A percentile compares a stretch with the other conserved stretches of the same genome.
Evolutionary conservation across 2,888 invertebrate species (phyloP).

Genomic region (Mactromeris polynyma): DNA sequence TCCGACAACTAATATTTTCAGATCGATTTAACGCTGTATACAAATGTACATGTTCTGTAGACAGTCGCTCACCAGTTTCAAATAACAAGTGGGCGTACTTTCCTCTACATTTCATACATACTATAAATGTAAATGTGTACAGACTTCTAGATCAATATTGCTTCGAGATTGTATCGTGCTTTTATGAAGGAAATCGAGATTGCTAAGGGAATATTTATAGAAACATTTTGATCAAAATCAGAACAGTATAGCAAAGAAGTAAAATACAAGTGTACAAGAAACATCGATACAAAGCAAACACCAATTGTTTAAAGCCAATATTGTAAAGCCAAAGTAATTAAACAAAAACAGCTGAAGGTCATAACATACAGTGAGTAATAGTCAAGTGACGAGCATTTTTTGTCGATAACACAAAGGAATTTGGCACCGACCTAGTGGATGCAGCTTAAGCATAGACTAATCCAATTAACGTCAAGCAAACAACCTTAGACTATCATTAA

Average conservation of each 20-base stretch:
- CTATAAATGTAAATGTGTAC: background rate
- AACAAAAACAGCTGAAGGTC: background rate
- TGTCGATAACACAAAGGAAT: background rate
- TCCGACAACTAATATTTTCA: no score
- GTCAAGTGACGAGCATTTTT: background rate
- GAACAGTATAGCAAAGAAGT: background rate
- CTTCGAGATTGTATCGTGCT: background rate
- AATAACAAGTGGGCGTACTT: background rate
- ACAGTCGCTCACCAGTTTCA: background rate
- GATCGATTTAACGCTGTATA: no score
- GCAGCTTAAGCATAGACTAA: background rate
- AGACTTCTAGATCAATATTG: background rate
- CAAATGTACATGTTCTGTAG: no score
- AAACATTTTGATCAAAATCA: background rate
- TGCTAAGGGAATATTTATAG: background rate
- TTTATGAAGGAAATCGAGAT: background rate
- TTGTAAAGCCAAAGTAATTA: no score
- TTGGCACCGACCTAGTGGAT: background rate
- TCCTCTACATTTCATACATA: background rate
- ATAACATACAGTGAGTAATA: background rate
- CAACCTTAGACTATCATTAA: no score
- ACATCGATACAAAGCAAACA: background rate
- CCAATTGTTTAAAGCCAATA: background rate
- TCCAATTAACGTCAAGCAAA: no score
- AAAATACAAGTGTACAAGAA: background rate